Evolutionary conservation across 2,113 vertebrate genomes (phyloP).

Genomic region (Sialia sialis): DNA sequence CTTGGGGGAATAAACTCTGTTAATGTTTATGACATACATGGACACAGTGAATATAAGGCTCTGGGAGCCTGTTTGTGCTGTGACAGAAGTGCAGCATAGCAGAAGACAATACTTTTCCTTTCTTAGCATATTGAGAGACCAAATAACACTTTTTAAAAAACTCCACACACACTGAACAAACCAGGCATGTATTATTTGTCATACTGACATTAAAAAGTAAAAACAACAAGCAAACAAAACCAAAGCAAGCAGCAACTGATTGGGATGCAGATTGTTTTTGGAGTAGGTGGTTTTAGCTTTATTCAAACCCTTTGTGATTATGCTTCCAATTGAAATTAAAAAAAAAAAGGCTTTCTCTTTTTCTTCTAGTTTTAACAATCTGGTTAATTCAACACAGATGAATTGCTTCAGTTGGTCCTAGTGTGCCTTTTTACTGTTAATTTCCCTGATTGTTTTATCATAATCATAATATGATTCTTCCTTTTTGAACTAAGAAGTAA

Average conservation of each 20-base stretch:
- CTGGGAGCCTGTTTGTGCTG: neutral
- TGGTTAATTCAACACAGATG: neutral
- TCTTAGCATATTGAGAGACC: neutral
- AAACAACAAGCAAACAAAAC: neutral
- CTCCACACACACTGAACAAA: neutral
- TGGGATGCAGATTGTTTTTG: neutral
- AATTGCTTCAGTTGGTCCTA: neutral
- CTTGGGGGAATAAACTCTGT: neutral
- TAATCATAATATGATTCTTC: neutral
- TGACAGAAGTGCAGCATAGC: neutral
- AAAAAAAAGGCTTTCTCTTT: neutral
- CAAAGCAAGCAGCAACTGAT: neutral
- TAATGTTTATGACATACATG: neutral
- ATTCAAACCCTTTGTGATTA: neutral
- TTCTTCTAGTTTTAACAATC: neutral
- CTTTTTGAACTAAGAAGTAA: neutral
- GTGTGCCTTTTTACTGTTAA: neutral
- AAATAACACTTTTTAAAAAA: neutral
- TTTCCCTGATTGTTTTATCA: neutral
- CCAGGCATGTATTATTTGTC: neutral
- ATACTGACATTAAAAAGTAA: neutral
- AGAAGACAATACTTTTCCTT: slow-evolving; percentile 17
- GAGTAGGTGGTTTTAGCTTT: neutral
- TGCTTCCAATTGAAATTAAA: neutral
- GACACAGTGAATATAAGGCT: neutral